These are phyloP conservation scores for Agrotis segetum DNA, from an alignment of 2,888 invertebrate species.

Conservation along the genomic window DNA sequence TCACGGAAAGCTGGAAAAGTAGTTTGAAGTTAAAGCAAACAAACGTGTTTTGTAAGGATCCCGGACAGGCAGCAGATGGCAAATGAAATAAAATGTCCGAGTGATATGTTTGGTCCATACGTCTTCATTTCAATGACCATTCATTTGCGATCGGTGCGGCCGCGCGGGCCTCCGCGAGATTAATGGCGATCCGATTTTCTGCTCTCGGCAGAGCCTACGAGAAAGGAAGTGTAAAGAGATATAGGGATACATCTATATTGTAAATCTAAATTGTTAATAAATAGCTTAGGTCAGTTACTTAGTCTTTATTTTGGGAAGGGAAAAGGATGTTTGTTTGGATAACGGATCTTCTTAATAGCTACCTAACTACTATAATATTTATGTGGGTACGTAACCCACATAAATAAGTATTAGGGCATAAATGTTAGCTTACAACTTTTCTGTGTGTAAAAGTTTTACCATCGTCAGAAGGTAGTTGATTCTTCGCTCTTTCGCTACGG, in stretches of 20 bases:
- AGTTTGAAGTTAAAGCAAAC: slow-evolving; percentile 74
- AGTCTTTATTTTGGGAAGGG: slow-evolving; percentile 32
- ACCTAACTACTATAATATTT: background rate
- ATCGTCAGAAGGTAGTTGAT: background rate
- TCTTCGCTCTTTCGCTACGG: background rate
- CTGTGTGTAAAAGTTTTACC: background rate
- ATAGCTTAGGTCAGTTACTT: slow-evolving; percentile 41
- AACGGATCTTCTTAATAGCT: background rate
- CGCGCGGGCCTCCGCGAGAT: slow-evolving; percentile 75
- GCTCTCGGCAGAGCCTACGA: slow-evolving; percentile 71
- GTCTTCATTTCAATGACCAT: slow-evolving; percentile 86
- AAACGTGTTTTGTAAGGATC: slow-evolving; percentile 72
- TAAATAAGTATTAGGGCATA: background rate
- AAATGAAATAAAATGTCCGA: slow-evolving; percentile 81
- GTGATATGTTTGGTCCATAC: slow-evolving; percentile 84
- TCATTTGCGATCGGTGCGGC: slow-evolving; percentile 81
- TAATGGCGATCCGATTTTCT: slow-evolving; percentile 81
- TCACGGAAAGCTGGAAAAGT: slow-evolving; percentile 66
- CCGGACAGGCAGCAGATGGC: slow-evolving; percentile 69
- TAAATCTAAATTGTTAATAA: slow-evolving; percentile 57
- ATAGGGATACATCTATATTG: slow-evolving; percentile 40
- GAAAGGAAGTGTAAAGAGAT: slow-evolving; percentile 61
- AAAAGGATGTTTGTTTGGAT: slow-evolving; percentile 1
- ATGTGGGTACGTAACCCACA: background rate
- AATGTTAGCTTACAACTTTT: background rate